phyloP scores from a whole-genome alignment of 2,797 vertebrate genomes.

The Leptodactylus fallax region DNA sequence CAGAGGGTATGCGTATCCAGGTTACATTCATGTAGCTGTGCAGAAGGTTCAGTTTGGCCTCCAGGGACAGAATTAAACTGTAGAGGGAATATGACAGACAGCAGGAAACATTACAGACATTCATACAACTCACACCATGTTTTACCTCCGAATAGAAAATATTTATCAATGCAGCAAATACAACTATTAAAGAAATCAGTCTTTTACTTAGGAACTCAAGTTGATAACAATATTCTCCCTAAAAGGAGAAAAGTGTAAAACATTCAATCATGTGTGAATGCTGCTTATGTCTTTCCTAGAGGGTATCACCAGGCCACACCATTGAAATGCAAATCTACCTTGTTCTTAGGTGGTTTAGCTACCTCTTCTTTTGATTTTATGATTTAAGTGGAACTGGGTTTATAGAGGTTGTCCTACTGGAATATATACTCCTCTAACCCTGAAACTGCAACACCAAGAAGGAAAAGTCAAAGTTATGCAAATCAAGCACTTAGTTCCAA shows the following conservation, averaged over 20 bases:
- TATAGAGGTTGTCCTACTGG: too few species aligned
- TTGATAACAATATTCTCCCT: background rate
- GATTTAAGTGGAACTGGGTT: too few species aligned
- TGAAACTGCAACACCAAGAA: too few species aligned
- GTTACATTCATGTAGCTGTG: constrained; percentile 99
- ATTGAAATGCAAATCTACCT: background rate
- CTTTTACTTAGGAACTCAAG: too few species aligned
- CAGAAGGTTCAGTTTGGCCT: constrained; percentile 97
- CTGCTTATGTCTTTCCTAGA: too few species aligned
- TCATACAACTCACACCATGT: background rate
- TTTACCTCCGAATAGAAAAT: background rate
- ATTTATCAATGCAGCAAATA: background rate
- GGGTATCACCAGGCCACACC: too few species aligned
- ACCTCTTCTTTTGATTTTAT: background rate
- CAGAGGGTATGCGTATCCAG: constrained; percentile 98
- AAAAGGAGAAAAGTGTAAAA: too few species aligned
- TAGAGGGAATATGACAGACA: constrained; percentile 51
- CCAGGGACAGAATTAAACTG: constrained; percentile 97
- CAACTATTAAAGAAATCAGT: too few species aligned
- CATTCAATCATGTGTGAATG: too few species aligned
- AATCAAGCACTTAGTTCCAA: too few species aligned
- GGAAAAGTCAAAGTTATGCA: too few species aligned
- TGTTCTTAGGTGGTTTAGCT: background rate
- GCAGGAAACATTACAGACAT: constrained; percentile 9
- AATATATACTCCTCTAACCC: too few species aligned